Evolutionary conservation across 2,888 invertebrate species (phyloP), one percentile per base, ranked within the genome.

Genomic region (Bombylius major): DNA sequence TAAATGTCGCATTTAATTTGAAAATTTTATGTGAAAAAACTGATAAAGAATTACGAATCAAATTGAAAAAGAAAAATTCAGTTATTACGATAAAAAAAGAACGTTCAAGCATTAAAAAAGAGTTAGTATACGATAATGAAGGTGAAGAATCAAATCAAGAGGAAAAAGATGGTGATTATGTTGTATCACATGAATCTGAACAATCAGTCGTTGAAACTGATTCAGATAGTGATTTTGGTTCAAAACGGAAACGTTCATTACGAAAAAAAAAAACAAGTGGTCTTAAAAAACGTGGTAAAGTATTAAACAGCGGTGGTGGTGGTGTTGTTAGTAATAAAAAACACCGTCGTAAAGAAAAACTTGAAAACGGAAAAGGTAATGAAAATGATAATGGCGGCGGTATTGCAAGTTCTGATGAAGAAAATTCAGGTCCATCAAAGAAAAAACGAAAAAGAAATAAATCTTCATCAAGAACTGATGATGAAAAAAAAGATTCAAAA

Each of bases 1-100:
- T 76, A 13, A 69, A 66, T 13, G 67, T 70, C 55, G 75, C 76
- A 47, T 67, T 70, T 57, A 67, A 72, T 54, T 64, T 76, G 34
- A 70, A 73, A 44, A 63, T 60, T 23, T 67, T 71, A 47, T 70
- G 75, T 53, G 73, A 75, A 58, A 64, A 63, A 6, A 75, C 75
- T 0, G 76, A 76, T 53, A 63, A 65, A 7, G 70, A 71, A 34
- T 59, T 76, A 32, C 68, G 76, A 48, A 71, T 69, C 53, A 70
- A 70, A 46, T 56, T 76, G 5, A 73, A 73, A 4, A 65, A 72
- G 4, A 71, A 72, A 53, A 70, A 72, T 23, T 2, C 23, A 23
- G 23, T 23, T 23, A 23, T 23, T 23, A 23, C 4, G 60, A 73
- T 71, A 44, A 74, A 72, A 62, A 64, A 69, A 2, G 64, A 71